These are phyloP conservation scores for Bubalus kerabau DNA, from an alignment of 2,113 vertebrate species.

Conservation along the genomic window DNA sequence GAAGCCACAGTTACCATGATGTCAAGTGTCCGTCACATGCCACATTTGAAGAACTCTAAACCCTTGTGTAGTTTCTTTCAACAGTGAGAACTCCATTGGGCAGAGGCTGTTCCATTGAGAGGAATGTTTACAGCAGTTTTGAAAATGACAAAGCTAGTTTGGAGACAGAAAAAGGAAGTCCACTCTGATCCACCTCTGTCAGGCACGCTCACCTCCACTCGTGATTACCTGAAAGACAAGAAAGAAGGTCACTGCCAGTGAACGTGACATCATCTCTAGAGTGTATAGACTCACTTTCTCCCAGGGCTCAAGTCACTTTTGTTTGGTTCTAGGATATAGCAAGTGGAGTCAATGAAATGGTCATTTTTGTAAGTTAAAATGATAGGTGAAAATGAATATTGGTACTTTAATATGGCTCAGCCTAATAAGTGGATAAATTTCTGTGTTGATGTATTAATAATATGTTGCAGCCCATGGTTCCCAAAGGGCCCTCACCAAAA, in stretches of 20 bases:
- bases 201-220: not conserved
- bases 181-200: not conserved
- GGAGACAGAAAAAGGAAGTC: constrained; percentile 32
- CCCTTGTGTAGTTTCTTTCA: constrained; percentile 16
- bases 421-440: not conserved
- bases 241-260: not conserved
- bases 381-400: not conserved
- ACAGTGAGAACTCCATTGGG: not conserved
- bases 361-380: not conserved
- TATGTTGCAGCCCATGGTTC: not conserved
- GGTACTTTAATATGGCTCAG: not conserved
- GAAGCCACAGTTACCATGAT: not conserved
- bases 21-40: not conserved
- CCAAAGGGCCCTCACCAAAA: not conserved
- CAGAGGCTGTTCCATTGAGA: constrained; percentile 48
- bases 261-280: not conserved
- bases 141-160: constrained; percentile 65
- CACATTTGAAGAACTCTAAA: constrained; percentile 22
- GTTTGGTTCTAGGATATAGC: not conserved
- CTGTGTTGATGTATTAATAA: not conserved
- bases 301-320: not conserved
- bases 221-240: not conserved
- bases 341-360: not conserved
- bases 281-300: not conserved
- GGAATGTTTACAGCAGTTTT: constrained; percentile 61